Evolutionary conservation across 2,113 vertebrate species (phyloP), one percentile per base, ranked within the genome.

Genomic region (Hiodon tergisus): DNA sequence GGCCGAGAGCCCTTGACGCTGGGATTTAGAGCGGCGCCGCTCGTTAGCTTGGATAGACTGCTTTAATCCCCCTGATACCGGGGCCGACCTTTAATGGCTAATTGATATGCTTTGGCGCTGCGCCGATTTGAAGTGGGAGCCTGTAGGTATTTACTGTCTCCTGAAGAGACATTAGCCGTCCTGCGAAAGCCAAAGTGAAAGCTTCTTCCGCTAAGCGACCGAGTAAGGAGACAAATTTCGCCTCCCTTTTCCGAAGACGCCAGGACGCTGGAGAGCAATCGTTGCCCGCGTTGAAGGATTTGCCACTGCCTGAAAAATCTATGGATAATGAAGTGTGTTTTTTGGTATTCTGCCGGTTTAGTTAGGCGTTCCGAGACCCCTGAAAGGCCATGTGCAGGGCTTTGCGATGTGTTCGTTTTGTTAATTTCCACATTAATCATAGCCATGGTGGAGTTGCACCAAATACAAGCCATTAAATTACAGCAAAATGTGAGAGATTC

Each of bases 61-160:
- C 77, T 83, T 78, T 89, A 84, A 90, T 89, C 87, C 82, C 81
- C 83, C 54, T 88, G 86, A 87, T 87, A 87, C 89, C 86, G 80
- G 76, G 81, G 80, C 83, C 85, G 87, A 87, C 82, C 86, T 79
- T 83, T 86, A 85, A 87, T 85, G 79, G 77, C 83, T 86, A 87
- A 89, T 90, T 91, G 86, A 90, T 86, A 86, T 85, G 83, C 85
- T 83, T 79, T 67, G 78, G 80, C 84, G 78, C 85, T 86, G 82
- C 82, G 79, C 76, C 61, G 80, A 85, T 83, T 80, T 78, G 77
- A 31, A 75, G 82, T 82, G 78, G 84, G 71, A 83, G 78, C 81
- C 78, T 77, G 73, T 72, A 69, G 82, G 81, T 83, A 77, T 82
- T 78, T 83, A 83, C 59, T 86, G 83, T 85, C 84, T 86, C 74